A percentile compares a stretch with the other conserved stretches of the same genome.
Evolutionary conservation across 35 echinoderm and acorn worm genomes (phyloP).

Genomic region (Chiridota heheva): DNA sequence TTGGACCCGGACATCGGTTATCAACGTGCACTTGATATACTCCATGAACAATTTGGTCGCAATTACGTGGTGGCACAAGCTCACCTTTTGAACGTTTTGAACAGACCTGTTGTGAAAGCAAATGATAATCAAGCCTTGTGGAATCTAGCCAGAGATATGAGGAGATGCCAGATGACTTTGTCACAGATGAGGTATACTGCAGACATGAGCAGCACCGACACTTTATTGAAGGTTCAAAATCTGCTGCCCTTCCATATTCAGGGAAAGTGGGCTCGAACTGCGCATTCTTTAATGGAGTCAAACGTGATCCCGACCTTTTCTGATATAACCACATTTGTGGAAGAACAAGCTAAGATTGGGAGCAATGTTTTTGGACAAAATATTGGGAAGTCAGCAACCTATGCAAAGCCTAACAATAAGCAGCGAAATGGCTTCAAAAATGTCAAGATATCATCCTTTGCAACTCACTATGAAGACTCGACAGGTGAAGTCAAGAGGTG

Average conservation of each 20-base stretch:
- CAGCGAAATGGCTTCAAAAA: too few relatives aligned
- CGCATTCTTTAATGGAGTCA: slow-evolving; percentile 33
- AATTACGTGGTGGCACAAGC: slow-evolving; percentile 45
- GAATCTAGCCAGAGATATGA: slow-evolving; percentile 46
- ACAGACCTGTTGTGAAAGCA: slow-evolving; percentile 8
- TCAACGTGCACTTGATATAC: slow-evolving; percentile 44
- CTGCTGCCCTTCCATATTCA: slow-evolving; percentile 46
- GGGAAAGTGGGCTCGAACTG: slow-evolving; percentile 28
- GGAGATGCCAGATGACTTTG: slow-evolving; percentile 29
- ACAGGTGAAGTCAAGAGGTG: too few relatives aligned
- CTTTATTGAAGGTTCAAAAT: slow-evolving; percentile 36
- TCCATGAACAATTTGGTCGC: slow-evolving; percentile 62
- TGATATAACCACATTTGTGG: slow-evolving; percentile 39
- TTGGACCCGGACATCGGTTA: slow-evolving; percentile 44
- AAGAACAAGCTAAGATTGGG: slow-evolving; percentile 14
- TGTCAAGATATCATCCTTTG: too few relatives aligned
- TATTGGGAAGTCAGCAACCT: too few relatives aligned
- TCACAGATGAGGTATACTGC: slow-evolving; percentile 40
- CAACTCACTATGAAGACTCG: too few relatives aligned
- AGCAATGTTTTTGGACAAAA: slow-evolving; percentile 41
- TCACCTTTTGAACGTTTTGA: slow-evolving; percentile 27
- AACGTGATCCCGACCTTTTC: slow-evolving; percentile 20
- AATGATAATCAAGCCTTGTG: slow-evolving; percentile 13
- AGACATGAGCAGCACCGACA: slow-evolving; percentile 20
- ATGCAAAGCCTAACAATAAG: too few relatives aligned